phyloP scores from a whole-genome alignment of 2,113 vertebrate genomes.

The Calonectris borealis region DNA sequence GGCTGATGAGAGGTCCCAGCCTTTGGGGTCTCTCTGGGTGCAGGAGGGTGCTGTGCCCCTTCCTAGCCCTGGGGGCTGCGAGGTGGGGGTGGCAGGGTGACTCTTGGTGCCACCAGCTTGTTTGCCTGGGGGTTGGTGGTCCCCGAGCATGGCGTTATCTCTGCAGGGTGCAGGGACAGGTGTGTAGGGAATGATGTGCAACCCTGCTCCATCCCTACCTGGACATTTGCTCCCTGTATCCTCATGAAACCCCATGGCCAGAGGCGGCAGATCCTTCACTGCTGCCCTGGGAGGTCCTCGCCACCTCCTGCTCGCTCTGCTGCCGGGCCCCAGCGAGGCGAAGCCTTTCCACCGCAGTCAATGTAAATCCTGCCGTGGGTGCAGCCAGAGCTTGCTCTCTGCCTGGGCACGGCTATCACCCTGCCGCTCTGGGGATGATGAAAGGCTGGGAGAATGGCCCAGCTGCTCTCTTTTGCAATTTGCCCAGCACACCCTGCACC shows the following conservation, averaged over 20 bases:
- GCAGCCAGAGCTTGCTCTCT: background rate
- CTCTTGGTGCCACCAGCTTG: background rate
- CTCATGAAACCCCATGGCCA: background rate
- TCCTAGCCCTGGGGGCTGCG: fast-evolving
- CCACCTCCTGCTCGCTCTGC: background rate
- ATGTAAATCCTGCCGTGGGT: background rate
- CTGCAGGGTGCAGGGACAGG: too few species aligned
- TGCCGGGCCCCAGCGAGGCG: background rate
- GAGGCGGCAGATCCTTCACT: background rate
- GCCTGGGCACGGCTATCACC: background rate
- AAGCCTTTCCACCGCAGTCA: background rate
- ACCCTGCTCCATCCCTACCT: fast-evolving
- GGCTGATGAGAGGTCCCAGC: fast-evolving
- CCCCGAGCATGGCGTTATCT: background rate
- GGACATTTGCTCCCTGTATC: background rate
- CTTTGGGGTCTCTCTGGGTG: background rate
- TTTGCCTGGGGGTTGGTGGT: background rate
- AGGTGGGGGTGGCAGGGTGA: background rate
- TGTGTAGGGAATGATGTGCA: background rate
- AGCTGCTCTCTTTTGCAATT: background rate
- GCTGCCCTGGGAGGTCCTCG: background rate
- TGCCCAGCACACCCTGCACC: background rate
- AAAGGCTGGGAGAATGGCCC: background rate
- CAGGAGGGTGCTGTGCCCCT: background rate
- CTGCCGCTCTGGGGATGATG: background rate